phyloP scores from a whole-genome alignment of 1,140 invertebrate genomes.

The Aphelinus certus region DNA sequence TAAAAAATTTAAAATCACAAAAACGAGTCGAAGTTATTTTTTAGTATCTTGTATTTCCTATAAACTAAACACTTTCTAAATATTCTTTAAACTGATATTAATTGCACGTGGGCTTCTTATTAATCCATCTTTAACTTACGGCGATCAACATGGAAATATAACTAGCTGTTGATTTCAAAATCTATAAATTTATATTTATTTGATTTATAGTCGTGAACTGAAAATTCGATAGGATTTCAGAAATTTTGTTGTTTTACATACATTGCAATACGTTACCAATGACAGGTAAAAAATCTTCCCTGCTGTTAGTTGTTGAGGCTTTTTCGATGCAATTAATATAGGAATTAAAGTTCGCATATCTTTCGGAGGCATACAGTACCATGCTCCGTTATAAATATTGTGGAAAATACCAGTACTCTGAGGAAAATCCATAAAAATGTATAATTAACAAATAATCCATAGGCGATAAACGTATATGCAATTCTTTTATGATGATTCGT shows the following conservation, averaged over 20 bases:
- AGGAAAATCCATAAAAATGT: not conserved
- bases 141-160: conserved; percentile 23
- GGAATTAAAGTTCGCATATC: not conserved
- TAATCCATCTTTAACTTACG: not conserved
- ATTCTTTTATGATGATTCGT: too few relatives aligned
- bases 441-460: not conserved
- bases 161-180: conserved; percentile 6
- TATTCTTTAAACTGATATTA: too few relatives aligned
- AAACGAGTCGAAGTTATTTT: too few relatives aligned
- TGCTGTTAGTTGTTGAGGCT: not conserved
- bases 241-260: not conserved
- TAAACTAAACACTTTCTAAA: too few relatives aligned
- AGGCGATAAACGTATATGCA: too few relatives aligned
- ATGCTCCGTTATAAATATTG: not conserved
- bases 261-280: not conserved
- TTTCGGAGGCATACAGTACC: not conserved
- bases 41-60: too few relatives aligned
- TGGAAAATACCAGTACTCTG: conserved; percentile 16
- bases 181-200: not conserved
- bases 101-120: too few relatives aligned
- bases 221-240: too few relatives aligned
- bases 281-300: conserved; percentile 2
- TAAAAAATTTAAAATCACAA: too few relatives aligned
- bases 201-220: too few relatives aligned
- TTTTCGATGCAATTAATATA: conserved; percentile 3